phyloP scores from a whole-genome alignment of 2,888 invertebrate genomes.

The Chymomyza amoena region DNA sequence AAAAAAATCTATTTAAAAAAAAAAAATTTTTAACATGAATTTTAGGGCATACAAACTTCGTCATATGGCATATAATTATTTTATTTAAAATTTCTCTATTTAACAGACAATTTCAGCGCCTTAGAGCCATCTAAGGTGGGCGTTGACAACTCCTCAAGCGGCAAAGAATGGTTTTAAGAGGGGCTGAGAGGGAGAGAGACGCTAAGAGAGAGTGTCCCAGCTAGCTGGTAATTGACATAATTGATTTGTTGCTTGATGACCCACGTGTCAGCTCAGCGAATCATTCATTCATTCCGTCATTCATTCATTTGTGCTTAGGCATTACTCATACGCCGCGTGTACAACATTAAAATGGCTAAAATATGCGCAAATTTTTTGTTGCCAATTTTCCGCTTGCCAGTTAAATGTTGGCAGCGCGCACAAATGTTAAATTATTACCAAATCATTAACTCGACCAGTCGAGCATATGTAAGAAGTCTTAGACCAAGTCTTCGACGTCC shows the following conservation, averaged over 20 bases:
- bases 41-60: neutral
- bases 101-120: neutral
- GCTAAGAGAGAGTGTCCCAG: neutral
- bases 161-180: neutral
- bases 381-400: conserved; percentile 72
- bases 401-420: conserved; percentile 46
- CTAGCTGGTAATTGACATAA: conserved; percentile 1
- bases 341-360: conserved; percentile 35
- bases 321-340: conserved; percentile 54
- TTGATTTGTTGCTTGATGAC: conserved; percentile 42
- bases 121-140: neutral
- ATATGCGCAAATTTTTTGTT: conserved; percentile 29
- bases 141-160: neutral
- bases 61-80: neutral
- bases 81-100: conserved; percentile 11
- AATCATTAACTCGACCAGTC: conserved; percentile 71
- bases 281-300: conserved; percentile 27
- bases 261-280: neutral
- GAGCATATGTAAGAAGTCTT: conserved; percentile 46
- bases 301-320: conserved; percentile 29
- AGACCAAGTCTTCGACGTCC: neutral
- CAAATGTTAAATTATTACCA: conserved; percentile 68
- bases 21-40: no score
- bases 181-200: neutral
- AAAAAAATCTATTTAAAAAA: no score